Evolutionary conservation across 2,113 vertebrate genomes (phyloP).

Genomic region (Chelonoidis abingdonii): DNA sequence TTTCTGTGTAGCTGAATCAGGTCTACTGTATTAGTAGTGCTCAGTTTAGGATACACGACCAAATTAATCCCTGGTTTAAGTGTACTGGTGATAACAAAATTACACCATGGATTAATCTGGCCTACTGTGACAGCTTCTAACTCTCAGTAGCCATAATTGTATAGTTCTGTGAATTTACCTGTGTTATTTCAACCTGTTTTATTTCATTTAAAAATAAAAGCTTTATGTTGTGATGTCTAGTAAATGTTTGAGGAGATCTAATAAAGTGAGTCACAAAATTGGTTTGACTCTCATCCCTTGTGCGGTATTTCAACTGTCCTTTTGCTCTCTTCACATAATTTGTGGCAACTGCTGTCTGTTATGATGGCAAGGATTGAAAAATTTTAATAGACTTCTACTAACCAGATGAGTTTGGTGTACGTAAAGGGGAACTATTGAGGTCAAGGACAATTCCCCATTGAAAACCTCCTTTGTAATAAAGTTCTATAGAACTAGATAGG

Average conservation of each 20-base stretch:
- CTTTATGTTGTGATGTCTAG: neutral
- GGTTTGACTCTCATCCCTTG: neutral
- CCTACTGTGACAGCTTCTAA: neutral
- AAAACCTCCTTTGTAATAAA: neutral
- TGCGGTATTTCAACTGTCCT: neutral
- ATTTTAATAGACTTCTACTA: neutral
- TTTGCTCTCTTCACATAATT: neutral
- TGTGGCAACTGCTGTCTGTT: neutral
- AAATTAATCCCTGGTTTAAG: neutral
- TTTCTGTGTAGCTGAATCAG: neutral
- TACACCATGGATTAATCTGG: neutral
- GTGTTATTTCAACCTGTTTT: neutral
- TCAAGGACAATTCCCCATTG: neutral
- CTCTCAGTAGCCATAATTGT: neutral
- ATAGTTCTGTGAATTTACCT: neutral
- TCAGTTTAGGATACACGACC: neutral
- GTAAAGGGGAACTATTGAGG: neutral
- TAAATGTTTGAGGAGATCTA: neutral
- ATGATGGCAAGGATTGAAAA: neutral
- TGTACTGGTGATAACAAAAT: too few relatives aligned
- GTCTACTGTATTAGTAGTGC: neutral
- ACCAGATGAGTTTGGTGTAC: neutral
- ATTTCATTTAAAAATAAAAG: neutral
- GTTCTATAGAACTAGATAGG: neutral
- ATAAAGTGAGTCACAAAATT: neutral